Conservation (phyloP, 2,113 vertebrate species). For the Odontophorus gujanensis region DNA sequence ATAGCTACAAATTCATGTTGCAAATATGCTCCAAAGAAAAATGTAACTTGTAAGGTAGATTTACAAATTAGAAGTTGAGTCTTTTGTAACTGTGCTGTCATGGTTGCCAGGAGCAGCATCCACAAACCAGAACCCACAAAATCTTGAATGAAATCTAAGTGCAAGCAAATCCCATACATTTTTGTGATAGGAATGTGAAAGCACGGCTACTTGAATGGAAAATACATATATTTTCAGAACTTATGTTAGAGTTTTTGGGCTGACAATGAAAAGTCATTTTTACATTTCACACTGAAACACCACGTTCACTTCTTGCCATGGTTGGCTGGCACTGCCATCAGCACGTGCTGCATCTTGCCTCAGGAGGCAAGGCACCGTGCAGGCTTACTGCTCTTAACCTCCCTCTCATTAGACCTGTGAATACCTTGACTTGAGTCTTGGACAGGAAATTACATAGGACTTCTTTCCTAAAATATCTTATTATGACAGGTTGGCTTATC, state of each 20-base stretch:
- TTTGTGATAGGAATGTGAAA: not conserved
- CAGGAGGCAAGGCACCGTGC: not conserved
- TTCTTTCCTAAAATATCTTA: not conserved
- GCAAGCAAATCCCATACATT: not conserved
- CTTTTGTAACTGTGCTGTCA: not conserved
- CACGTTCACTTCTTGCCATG: not conserved
- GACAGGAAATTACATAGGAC: not conserved
- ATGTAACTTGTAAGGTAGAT: not conserved
- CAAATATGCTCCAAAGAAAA: not conserved
- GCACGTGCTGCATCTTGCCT: not conserved
- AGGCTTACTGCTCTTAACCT: not conserved
- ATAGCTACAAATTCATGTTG: not conserved
- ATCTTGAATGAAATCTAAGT: not conserved
- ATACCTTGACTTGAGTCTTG: not conserved
- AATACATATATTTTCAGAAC: slow-evolving; percentile 45
- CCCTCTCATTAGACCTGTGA: not conserved
- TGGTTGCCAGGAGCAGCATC: not conserved
- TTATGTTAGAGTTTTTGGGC: slow-evolving; percentile 15
- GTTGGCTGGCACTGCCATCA: slow-evolving; percentile 8
- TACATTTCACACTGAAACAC: slow-evolving; percentile 27
- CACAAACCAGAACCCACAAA: not conserved
- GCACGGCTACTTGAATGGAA: not conserved
- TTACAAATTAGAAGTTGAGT: not conserved
- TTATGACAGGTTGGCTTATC: not conserved
- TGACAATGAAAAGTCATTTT: slow-evolving; percentile 59